Evolutionary conservation across 2,113 vertebrate genomes (phyloP).

Genomic region (Daboia siamensis): DNA sequence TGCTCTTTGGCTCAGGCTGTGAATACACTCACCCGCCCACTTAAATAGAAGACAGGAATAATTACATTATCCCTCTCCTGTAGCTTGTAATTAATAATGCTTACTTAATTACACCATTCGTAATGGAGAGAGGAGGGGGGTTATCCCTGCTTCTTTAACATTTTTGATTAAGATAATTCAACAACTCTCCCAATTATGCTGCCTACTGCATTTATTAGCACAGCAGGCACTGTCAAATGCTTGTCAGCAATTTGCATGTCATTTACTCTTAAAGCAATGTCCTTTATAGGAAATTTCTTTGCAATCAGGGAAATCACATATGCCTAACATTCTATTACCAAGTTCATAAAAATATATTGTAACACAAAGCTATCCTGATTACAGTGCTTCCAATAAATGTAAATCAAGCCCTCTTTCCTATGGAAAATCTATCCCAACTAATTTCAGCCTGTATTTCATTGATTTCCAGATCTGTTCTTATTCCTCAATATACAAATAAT

Average conservation of each 20-base stretch:
- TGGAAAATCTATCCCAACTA: background rate
- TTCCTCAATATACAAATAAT: background rate
- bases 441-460: background rate
- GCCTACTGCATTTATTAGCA: constrained; percentile 27
- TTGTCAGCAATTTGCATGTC: constrained; percentile 23
- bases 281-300: constrained; percentile 20
- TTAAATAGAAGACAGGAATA: constrained; percentile 25
- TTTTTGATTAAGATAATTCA: constrained; percentile 35
- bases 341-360: constrained; percentile 11
- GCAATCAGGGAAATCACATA: background rate
- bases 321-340: constrained; percentile 5
- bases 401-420: background rate
- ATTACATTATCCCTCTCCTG: constrained; percentile 22
- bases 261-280: constrained; percentile 11
- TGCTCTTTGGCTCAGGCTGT: background rate
- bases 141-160: background rate
- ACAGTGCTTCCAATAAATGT: constrained; percentile 19
- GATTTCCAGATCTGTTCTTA: background rate
- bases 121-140: background rate
- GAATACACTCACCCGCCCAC: background rate
- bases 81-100: constrained; percentile 25
- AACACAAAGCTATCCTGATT: constrained; percentile 10
- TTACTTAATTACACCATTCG: constrained; percentile 27
- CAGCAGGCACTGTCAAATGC: constrained; percentile 10
- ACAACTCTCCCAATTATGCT: constrained; percentile 14